Conservation (phyloP, 2,888 invertebrate species). For the Colletes collaris region DNA sequence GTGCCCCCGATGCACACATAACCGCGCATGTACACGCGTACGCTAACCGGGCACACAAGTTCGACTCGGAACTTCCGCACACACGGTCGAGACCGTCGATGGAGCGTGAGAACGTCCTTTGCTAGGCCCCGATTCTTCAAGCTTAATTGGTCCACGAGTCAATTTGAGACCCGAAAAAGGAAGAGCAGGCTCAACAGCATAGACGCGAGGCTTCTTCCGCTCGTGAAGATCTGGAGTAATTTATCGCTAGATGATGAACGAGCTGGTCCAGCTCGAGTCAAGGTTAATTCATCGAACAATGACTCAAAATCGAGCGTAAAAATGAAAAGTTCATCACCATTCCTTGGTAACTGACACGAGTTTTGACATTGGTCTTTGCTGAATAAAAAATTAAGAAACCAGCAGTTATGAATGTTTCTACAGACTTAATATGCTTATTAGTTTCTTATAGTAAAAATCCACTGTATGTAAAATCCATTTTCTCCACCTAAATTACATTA, state of each 20-base stretch:
- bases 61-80: conserved; percentile 24
- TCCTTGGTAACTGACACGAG: too few relatives aligned
- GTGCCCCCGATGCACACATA: conserved; percentile 26
- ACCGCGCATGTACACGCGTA: conserved; percentile 22
- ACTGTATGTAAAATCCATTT: too few relatives aligned
- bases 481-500: too few relatives aligned
- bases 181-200: conserved; percentile 41
- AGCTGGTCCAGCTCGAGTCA: conserved; percentile 12
- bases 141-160: conserved; percentile 64
- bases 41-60: neutral
- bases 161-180: conserved; percentile 61
- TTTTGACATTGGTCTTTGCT: too few relatives aligned
- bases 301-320: too few relatives aligned
- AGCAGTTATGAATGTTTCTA: too few relatives aligned
- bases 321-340: too few relatives aligned
- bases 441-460: too few relatives aligned
- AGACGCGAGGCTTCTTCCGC: conserved; percentile 48
- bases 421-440: too few relatives aligned
- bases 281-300: neutral
- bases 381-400: too few relatives aligned
- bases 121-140: conserved; percentile 53
- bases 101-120: conserved; percentile 67
- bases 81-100: conserved; percentile 36
- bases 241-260: conserved; percentile 45
- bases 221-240: conserved; percentile 46